These are phyloP conservation scores for Lycaena phlaeas DNA, from an alignment of 2,888 invertebrate species.

Conservation along the genomic window DNA sequence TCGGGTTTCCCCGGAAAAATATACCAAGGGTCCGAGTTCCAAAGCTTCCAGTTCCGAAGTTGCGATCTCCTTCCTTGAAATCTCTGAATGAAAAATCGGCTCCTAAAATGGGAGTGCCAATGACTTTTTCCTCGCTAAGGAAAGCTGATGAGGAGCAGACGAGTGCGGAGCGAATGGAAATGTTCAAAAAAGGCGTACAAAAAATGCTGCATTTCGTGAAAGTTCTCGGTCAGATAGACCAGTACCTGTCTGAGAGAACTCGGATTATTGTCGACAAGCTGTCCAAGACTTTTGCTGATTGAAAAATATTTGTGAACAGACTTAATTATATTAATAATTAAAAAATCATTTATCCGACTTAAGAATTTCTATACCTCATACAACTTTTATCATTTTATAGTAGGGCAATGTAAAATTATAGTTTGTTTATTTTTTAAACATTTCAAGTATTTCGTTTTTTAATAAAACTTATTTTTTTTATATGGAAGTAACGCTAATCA, in stretches of 20 bases:
- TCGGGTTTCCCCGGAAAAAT: slow-evolving; percentile 40
- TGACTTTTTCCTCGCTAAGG: slow-evolving; percentile 29
- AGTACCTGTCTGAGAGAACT: slow-evolving; percentile 54
- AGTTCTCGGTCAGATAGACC: slow-evolving; percentile 53
- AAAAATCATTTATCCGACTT: too few species aligned
- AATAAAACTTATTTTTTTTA: too few species aligned
- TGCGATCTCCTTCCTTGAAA: too few species aligned
- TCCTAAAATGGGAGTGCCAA: slow-evolving; percentile 40
- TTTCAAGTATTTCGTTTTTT: too few species aligned
- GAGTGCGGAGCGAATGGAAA: slow-evolving; percentile 55
- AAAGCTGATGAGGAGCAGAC: slow-evolving; percentile 36
- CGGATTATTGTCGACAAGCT: slow-evolving; percentile 55
- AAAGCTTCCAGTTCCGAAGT: slow-evolving; percentile 12
- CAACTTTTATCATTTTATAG: too few species aligned
- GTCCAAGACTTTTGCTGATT: slow-evolving; percentile 46
- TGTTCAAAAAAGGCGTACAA: slow-evolving; percentile 55
- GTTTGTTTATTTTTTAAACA: too few species aligned
- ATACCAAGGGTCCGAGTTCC: slow-evolving; percentile 28
- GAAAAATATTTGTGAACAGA: not conserved
- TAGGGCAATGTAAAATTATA: too few species aligned
- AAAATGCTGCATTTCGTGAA: slow-evolving; percentile 58
- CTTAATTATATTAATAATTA: too few species aligned
- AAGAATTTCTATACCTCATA: too few species aligned
- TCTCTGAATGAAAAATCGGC: slow-evolving; percentile 21
- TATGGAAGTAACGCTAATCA: too few species aligned